A percentile compares a stretch with the other conserved stretches of the same genome.
Evolutionary conservation across 2,797 vertebrate species (phyloP).

Genomic region (Hemibagrus guttatus): DNA sequence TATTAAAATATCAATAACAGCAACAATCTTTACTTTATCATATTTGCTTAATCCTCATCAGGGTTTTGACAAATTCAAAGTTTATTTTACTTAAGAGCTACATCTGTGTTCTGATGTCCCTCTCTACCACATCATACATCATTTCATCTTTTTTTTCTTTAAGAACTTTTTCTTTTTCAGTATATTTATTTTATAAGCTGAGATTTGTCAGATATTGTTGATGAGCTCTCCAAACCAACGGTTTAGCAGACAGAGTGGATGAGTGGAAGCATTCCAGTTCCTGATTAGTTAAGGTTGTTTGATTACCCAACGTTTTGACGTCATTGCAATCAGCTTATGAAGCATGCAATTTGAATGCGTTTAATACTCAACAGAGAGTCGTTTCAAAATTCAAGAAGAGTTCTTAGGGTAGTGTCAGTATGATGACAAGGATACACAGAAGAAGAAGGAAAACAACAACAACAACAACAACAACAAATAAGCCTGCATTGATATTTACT

Average conservation of each 20-base stretch:
- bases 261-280: background rate
- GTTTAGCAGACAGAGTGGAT: background rate
- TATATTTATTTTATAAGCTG: background rate
- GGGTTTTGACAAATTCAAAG: background rate
- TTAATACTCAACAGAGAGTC: background rate
- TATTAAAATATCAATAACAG: background rate
- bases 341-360: background rate
- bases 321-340: constrained; percentile 27
- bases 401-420: constrained; percentile 1
- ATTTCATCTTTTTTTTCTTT: background rate
- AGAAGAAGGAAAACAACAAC: background rate
- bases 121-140: background rate
- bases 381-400: background rate
- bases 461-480: background rate
- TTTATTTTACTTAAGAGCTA: background rate
- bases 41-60: background rate
- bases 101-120: background rate
- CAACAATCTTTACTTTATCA: background rate
- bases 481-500: background rate
- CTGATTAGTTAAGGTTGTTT: constrained; percentile 33
- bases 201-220: background rate
- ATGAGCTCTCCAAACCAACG: background rate
- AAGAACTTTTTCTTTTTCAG: background rate
- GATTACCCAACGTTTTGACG: constrained; percentile 25
- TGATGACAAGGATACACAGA: background rate